phyloP scores from a whole-genome alignment of 2,797 vertebrate species.

The Pipistrellus nathusii region DNA sequence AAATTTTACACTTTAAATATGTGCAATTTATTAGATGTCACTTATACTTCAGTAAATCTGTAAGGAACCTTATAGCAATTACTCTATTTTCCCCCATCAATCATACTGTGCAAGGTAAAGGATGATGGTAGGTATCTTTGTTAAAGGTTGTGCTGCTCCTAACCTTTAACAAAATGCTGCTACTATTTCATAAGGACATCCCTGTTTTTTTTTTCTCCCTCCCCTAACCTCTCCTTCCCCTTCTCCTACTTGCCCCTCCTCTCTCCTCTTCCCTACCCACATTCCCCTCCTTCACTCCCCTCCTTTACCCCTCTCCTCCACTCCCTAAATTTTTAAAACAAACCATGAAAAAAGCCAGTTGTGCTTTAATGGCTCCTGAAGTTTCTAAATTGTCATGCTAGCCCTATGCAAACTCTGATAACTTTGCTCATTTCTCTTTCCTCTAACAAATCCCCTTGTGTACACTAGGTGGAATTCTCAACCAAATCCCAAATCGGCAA shows the following conservation, averaged over 20 bases:
- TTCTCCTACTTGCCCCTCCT: too few relatives aligned
- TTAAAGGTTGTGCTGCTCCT: too few relatives aligned
- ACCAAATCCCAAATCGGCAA: not conserved
- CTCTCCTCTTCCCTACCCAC: rapidly evolving
- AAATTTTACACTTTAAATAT: not conserved
- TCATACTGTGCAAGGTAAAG: not conserved
- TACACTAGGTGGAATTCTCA: not conserved
- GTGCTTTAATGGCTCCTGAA: not conserved
- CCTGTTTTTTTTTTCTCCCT: not conserved
- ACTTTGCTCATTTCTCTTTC: slow-evolving; percentile 32
- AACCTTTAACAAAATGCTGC: not conserved
- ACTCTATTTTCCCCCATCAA: not conserved
- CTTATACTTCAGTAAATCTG: not conserved
- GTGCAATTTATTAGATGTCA: not conserved
- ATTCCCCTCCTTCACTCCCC: rapidly evolving
- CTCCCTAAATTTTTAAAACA: slow-evolving; percentile 18
- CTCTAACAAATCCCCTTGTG: not conserved
- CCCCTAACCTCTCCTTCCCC: rapidly evolving
- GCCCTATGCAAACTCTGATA: not conserved
- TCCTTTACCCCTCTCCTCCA: too few relatives aligned
- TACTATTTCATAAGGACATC: not conserved
- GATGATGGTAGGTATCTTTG: too few relatives aligned
- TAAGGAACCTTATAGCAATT: not conserved
- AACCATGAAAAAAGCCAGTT: not conserved
- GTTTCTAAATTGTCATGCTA: slow-evolving; percentile 23